Evolutionary conservation across 2,797 vertebrate genomes (phyloP).

Genomic region (Takifugu ocellatus): DNA sequence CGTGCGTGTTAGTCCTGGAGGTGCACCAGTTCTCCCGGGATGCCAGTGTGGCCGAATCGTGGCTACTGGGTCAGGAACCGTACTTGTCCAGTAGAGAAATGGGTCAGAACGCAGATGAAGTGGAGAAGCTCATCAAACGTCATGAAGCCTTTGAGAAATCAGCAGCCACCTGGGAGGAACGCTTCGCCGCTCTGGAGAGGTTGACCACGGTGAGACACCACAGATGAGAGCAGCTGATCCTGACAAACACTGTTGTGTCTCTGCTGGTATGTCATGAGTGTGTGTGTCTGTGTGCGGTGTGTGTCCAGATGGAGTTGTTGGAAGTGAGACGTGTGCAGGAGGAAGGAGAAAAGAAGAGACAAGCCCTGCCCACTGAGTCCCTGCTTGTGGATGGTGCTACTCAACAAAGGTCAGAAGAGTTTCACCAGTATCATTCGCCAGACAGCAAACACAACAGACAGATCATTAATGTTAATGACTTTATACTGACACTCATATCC

Average conservation of each 20-base stretch:
- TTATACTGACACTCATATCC: too few species aligned
- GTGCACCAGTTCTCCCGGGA: conserved; percentile 97
- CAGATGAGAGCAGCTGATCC: not conserved
- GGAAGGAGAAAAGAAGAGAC: conserved; percentile 87
- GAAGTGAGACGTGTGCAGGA: conserved; percentile 93
- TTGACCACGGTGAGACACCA: conserved; percentile 86
- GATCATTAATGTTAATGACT: too few species aligned
- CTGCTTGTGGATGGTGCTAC: conserved; percentile 76
- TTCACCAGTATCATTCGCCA: not conserved
- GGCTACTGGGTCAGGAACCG: conserved; percentile 94
- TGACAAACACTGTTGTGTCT: too few species aligned
- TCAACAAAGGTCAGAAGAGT: conserved; percentile 50
- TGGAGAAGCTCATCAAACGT: conserved; percentile 96
- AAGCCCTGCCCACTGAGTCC: conserved; percentile 77
- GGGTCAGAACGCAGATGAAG: conserved; percentile 93
- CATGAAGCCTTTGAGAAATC: conserved; percentile 98
- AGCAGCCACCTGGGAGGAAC: conserved; percentile 95
- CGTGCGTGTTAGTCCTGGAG: conserved; percentile 82
- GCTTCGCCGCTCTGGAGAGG: conserved; percentile 91
- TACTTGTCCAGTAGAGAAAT: conserved; percentile 92
- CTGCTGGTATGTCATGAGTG: not conserved
- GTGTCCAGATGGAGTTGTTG: conserved; percentile 86
- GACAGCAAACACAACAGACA: too few species aligned
- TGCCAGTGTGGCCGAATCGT: conserved; percentile 93
- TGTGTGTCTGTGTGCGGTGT: not conserved